Conservation (phyloP, 37 sponge, comb jelly and placozoan genomes). For the Cliona cf. orientalis region DNA sequence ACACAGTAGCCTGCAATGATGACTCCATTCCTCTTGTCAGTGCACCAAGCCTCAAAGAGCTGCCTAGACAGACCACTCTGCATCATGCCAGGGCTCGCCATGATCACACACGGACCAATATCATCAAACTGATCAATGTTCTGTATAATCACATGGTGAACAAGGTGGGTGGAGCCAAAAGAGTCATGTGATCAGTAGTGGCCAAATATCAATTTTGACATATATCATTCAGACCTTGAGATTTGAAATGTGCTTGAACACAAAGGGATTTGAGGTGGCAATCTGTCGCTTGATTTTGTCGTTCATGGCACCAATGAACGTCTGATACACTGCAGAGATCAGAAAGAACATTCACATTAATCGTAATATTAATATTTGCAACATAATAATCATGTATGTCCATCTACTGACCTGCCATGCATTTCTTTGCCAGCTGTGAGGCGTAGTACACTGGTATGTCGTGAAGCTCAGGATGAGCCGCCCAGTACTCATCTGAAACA, state of each 20-base stretch:
- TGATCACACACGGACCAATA: conserved; percentile 97
- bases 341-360: conserved; percentile 5
- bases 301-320: conserved; percentile 98
- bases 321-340: conserved; percentile 87
- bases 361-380: neutral
- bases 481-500: conserved; percentile 95
- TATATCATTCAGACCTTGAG: conserved; percentile 75
- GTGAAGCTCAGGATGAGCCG: conserved; percentile 95
- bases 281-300: conserved; percentile 90
- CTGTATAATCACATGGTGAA: conserved; percentile 21
- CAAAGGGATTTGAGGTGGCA: conserved; percentile 91
- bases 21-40: conserved; percentile 94
- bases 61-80: conserved; percentile 98
- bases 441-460: conserved; percentile 99
- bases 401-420: conserved; percentile 90
- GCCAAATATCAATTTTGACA: neutral
- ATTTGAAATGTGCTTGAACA: conserved; percentile 97
- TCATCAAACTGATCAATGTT: conserved; percentile 95
- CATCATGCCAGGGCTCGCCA: conserved; percentile 99
- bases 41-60: conserved; percentile 98
- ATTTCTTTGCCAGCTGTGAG: conserved; percentile 97
- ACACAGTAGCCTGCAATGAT: conserved; percentile 98
- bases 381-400: neutral
- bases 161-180: neutral
- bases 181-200: neutral